phyloP scores from a whole-genome alignment of 2,888 invertebrate species.

The Lissonota sp. region DNA sequence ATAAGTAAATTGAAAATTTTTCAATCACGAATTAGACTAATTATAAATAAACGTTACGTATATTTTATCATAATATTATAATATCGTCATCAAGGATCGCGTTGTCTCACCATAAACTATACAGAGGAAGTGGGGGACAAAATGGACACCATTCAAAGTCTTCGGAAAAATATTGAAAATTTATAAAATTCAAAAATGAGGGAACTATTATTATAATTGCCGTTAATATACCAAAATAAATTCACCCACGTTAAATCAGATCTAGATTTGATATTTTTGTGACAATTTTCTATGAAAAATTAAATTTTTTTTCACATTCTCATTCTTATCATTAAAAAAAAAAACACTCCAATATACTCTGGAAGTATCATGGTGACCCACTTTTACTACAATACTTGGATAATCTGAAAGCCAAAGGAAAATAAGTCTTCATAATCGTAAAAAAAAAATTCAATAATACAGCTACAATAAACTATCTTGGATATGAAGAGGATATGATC shows the following conservation, averaged over 20 bases:
- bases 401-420: too few species aligned
- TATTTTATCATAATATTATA: conserved; percentile 11
- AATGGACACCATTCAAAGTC: neutral
- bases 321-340: neutral
- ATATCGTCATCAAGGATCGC: conserved; percentile 22
- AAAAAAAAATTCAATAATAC: too few species aligned
- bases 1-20: neutral
- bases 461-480: too few species aligned
- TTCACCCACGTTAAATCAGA: neutral
- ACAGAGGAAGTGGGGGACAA: neutral
- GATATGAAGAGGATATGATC: too few species aligned
- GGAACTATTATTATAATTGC: neutral
- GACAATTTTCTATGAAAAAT: neutral
- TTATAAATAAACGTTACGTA: conserved; percentile 15
- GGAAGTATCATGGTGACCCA: too few species aligned
- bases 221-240: neutral
- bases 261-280: conserved; percentile 24
- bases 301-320: neutral
- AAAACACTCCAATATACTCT: too few species aligned
- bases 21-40: neutral
- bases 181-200: neutral
- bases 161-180: conserved; percentile 7
- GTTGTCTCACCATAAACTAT: conserved; percentile 2
- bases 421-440: too few species aligned
- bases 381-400: too few species aligned